phyloP scores from a whole-genome alignment of 2,797 vertebrate genomes.

The Pristis pectinata region DNA sequence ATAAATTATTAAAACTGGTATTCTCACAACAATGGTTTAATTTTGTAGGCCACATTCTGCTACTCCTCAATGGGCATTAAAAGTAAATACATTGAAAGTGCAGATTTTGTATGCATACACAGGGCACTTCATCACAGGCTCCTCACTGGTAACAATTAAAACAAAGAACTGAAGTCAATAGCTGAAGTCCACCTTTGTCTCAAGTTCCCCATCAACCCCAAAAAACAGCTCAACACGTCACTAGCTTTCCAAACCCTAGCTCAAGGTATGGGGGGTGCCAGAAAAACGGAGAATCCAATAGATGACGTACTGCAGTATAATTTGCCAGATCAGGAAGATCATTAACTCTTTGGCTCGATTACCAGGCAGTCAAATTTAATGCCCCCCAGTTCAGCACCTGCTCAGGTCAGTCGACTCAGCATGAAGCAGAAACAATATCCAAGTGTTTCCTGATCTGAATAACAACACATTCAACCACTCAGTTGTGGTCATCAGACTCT shows the following conservation, averaged over 20 bases:
- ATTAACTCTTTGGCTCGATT: neutral
- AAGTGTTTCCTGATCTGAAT: neutral
- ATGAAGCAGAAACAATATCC: neutral
- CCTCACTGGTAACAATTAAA: neutral
- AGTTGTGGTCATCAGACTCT: neutral
- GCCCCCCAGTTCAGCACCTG: neutral
- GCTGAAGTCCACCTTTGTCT: neutral
- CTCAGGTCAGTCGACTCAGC: constrained; percentile 1
- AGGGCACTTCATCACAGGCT: neutral
- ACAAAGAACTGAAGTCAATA: neutral
- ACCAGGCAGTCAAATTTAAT: neutral
- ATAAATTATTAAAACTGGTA: neutral
- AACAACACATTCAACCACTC: neutral
- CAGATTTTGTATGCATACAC: no score
- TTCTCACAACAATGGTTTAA: neutral
- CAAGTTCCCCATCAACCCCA: neutral
- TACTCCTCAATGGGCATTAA: neutral
- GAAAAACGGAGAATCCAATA: neutral
- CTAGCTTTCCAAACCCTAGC: neutral
- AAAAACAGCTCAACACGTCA: neutral
- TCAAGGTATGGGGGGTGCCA: no score
- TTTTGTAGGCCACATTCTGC: neutral
- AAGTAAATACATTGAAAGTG: no score
- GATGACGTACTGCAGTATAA: neutral
- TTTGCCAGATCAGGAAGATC: neutral